Evolutionary conservation across 2,888 invertebrate genomes (phyloP), one percentile per base, ranked within the genome.

Genomic region (Spisula solida): DNA sequence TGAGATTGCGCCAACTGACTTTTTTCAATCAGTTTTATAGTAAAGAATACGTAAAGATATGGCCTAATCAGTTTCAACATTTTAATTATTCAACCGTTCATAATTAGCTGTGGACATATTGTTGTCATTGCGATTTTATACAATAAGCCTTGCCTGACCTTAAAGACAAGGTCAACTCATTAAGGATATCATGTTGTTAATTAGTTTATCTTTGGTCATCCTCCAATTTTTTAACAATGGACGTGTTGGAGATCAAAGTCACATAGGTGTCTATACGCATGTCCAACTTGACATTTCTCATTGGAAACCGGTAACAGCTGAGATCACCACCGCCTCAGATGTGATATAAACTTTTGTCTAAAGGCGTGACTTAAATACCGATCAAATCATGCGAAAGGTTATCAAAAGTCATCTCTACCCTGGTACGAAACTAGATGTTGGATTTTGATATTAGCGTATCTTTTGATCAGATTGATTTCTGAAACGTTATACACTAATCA

Each of bases 161-260:
- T 75, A 14, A n/a, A 5, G 29, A 86, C 51, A 86, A 81, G 81
- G 81, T 86, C n/a, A 75, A 48, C 88, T 88, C 84, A 84, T 88
- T 88, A 88, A 85, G 66, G 70, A 51, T 75, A 51, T 60, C 81
- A 55, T 51, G 34, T 51, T 41, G 34, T 51, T 85, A 51, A 88
- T 85, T 88, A 85, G 81, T 31, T 75, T 85, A 85, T 85, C 85
- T 81, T 75, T 88, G 88, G 88, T 84, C 81, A 81, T 81, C 80
- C 88, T 88, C 88, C 88, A 88, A 88, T n/a, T 85, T 55, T 29
- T 25, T 25, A 25, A 88, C 81, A 88, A 88, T 41, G 34, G 34
- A 31, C 14, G n/a, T 20, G 16, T 6, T 0, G n/a, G 31, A 81
- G 88, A 88, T 88, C 88, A 88, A 88, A 88, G 88, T 55, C 31